phyloP scores from a whole-genome alignment of 1,140 invertebrate genomes.

The Andricus grossulariae region DNA sequence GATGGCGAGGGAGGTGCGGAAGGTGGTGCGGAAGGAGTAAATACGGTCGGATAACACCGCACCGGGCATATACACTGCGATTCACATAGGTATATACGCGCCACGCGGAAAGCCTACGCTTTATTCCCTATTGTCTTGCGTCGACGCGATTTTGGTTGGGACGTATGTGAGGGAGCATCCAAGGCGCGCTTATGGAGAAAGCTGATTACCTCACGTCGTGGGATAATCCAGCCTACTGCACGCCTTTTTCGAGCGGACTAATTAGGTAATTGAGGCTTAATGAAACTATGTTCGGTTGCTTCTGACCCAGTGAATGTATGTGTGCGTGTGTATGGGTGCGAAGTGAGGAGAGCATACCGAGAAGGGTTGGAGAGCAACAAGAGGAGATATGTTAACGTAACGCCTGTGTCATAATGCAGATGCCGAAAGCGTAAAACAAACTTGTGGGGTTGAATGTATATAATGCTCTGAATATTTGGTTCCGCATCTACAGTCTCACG shows the following conservation, averaged over 20 bases:
- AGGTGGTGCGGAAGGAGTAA: not conserved
- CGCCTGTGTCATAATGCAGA: not conserved
- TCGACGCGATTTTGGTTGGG: slow-evolving; percentile 54
- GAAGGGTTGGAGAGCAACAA: slow-evolving; percentile 18
- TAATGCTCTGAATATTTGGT: not conserved
- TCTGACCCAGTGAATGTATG: not conserved
- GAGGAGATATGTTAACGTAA: not conserved
- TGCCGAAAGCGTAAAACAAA: not conserved
- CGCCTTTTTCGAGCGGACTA: slow-evolving; percentile 58
- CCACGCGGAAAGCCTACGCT: slow-evolving; percentile 65
- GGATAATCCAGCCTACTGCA: slow-evolving; percentile 56
- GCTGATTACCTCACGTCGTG: slow-evolving; percentile 72
- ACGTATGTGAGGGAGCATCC: slow-evolving; percentile 44
- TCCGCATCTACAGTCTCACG: too few species aligned
- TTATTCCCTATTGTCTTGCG: slow-evolving; percentile 67
- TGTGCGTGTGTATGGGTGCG: not conserved
- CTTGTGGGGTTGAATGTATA: not conserved
- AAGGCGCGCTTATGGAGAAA: slow-evolving; percentile 59
- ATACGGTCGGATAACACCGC: not conserved
- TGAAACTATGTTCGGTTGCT: slow-evolving; percentile 55
- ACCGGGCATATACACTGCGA: slow-evolving; percentile 42
- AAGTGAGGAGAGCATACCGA: not conserved
- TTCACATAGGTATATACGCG: slow-evolving; percentile 58
- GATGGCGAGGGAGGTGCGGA: not conserved
- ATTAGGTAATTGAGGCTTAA: slow-evolving; percentile 71